Evolutionary conservation across 2,113 vertebrate species (phyloP).

Genomic region (Melospiza melodia): DNA sequence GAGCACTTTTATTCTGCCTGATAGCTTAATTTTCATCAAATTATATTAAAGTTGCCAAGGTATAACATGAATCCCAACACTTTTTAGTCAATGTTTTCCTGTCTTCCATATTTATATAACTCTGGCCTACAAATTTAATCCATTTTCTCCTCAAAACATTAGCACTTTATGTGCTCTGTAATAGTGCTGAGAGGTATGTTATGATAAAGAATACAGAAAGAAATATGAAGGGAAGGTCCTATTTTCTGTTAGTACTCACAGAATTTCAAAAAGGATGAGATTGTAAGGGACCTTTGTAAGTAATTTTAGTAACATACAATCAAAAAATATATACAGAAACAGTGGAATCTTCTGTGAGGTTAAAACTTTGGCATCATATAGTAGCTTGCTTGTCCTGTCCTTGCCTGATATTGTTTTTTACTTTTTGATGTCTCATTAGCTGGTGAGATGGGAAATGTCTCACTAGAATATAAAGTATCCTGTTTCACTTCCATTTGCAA

Average conservation of each 20-base stretch:
- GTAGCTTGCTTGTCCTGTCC: background rate
- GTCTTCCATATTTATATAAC: background rate
- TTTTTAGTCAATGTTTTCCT: background rate
- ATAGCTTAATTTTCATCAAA: background rate
- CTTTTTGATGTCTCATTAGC: background rate
- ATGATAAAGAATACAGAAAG: background rate
- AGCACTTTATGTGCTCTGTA: background rate
- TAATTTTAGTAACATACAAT: rapidly evolving
- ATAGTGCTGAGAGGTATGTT: background rate
- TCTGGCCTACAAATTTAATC: background rate
- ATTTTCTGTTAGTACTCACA: background rate
- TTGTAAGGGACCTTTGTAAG: background rate
- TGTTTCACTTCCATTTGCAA: background rate
- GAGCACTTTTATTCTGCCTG: background rate
- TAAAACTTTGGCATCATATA: background rate
- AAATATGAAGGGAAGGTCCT: background rate
- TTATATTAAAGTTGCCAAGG: background rate
- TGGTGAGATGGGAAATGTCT: background rate
- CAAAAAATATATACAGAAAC: background rate
- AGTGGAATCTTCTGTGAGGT: background rate
- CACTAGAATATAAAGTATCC: background rate
- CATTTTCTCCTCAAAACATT: rapidly evolving
- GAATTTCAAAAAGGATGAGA: background rate
- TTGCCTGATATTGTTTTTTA: background rate
- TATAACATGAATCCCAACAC: background rate